Percentiles rank a stretch among this genome's conserved stretches.
These are phyloP conservation scores for Campopleginae sp. DNA, from an alignment of 2,888 invertebrate genomes.

Conservation along the genomic window DNA sequence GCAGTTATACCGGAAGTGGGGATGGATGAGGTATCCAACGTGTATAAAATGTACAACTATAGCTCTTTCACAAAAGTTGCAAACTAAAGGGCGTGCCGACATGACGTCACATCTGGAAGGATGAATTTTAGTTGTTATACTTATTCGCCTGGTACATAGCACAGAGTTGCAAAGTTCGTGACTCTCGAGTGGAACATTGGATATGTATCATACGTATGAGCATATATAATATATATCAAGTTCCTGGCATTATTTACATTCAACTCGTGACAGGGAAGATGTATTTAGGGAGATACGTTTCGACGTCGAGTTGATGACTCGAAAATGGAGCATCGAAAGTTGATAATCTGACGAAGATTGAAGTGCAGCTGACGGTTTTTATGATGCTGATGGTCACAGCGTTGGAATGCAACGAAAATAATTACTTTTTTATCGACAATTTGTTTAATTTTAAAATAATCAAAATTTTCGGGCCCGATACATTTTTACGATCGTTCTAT, in stretches of 20 bases:
- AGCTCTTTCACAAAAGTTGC: constrained; percentile 7
- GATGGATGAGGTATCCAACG: constrained; percentile 37
- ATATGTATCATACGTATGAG: constrained; percentile 24
- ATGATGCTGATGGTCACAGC: constrained; percentile 63
- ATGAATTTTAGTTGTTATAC: constrained; percentile 51
- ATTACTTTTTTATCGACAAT: constrained; percentile 50
- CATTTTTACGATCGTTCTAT: no score
- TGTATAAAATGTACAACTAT: constrained; percentile 25
- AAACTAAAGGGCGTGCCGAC: constrained; percentile 25
- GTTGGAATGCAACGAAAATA: no score
- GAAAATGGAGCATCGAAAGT: neutral
- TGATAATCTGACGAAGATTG: constrained; percentile 8
- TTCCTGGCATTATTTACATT: constrained; percentile 54
- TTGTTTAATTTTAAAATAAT: no score
- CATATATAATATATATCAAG: constrained; percentile 4
- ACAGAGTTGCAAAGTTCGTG: constrained; percentile 52
- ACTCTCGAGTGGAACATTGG: neutral
- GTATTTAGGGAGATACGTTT: constrained; percentile 33
- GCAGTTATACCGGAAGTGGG: constrained; percentile 28
- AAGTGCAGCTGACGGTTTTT: neutral
- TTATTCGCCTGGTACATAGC: constrained; percentile 41
- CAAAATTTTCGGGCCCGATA: no score
- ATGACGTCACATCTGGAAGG: constrained; percentile 43
- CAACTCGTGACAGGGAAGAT: constrained; percentile 27
- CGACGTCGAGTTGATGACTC: constrained; percentile 15